Percentiles rank a stretch among this genome's conserved stretches.
phyloP scores from a whole-genome alignment of 1,140 invertebrate genomes.

The Zophobas atratus region DNA sequence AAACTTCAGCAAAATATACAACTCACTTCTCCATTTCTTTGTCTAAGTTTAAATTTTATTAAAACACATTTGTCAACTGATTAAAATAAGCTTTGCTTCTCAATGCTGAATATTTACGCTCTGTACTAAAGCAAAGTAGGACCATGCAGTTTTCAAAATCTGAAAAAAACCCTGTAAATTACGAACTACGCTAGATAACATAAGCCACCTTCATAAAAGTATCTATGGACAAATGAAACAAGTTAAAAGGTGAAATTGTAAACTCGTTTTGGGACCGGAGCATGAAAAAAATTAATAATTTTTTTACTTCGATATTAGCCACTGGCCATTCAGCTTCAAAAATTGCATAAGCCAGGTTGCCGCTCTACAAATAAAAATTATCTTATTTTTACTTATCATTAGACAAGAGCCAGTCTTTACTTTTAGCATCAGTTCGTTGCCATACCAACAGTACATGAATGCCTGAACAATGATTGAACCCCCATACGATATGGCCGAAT shows the following conservation, averaged over 20 bases:
- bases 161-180: neutral
- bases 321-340: no score
- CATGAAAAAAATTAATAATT: neutral
- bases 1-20: no score
- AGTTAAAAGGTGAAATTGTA: neutral
- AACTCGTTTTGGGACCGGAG: neutral
- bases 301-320: neutral
- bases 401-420: neutral
- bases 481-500: neutral
- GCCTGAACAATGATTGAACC: neutral
- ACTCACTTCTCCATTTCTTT: no score
- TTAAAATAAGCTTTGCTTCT: no score
- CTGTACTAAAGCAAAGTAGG: neutral
- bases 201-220: neutral
- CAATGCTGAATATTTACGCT: neutral
- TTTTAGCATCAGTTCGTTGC: conserved; percentile 3
- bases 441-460: conserved; percentile 27
- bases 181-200: neutral
- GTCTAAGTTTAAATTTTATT: no score
- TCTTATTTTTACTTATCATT: neutral
- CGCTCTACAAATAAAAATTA: neutral
- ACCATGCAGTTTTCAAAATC: neutral
- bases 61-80: no score
- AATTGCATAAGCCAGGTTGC: neutral
- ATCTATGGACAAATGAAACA: neutral